A percentile compares a stretch with the other conserved stretches of the same genome.
Conservation (phyloP, 2,797 vertebrate genomes). For the Oceanodroma leucorhoa region DNA sequence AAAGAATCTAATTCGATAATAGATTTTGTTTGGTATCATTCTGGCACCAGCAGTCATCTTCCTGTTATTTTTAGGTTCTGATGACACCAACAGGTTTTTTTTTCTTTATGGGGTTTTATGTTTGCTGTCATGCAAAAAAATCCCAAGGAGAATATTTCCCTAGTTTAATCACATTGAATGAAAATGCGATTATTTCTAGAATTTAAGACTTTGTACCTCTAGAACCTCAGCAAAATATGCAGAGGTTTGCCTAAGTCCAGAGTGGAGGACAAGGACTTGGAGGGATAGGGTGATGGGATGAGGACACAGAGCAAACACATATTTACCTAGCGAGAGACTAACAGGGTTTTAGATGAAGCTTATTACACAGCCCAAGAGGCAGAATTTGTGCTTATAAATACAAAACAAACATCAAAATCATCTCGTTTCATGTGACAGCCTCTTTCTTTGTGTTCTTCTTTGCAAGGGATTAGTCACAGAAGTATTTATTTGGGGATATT, state of each 20-base stretch:
- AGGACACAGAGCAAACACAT: not conserved
- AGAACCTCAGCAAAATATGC: not conserved
- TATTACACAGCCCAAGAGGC: not conserved
- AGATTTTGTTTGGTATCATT: conserved; percentile 48
- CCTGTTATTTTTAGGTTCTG: conserved; percentile 59
- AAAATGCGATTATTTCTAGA: not conserved
- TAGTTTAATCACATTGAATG: conserved; percentile 3
- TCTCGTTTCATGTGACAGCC: conserved; percentile 5
- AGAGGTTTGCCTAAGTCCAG: not conserved
- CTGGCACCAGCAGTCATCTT: conserved; percentile 58
- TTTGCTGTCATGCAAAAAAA: not conserved
- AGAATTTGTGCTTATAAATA: conserved; percentile 14
- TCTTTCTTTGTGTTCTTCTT: conserved; percentile 31
- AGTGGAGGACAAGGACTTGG: not conserved
- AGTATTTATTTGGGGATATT: conserved; percentile 12
- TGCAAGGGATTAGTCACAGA: not conserved
- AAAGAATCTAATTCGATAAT: conserved; percentile 58
- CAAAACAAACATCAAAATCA: conserved; percentile 33
- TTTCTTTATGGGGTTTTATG: not conserved
- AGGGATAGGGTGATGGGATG: not conserved
- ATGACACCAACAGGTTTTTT: conserved; percentile 53
- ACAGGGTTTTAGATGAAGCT: not conserved
- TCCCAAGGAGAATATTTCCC: conserved; percentile 1
- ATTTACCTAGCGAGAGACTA: not conserved
- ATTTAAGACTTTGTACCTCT: not conserved